These are phyloP conservation scores for Eudemis profundana DNA, from an alignment of 2,888 invertebrate species.

Conservation along the genomic window DNA sequence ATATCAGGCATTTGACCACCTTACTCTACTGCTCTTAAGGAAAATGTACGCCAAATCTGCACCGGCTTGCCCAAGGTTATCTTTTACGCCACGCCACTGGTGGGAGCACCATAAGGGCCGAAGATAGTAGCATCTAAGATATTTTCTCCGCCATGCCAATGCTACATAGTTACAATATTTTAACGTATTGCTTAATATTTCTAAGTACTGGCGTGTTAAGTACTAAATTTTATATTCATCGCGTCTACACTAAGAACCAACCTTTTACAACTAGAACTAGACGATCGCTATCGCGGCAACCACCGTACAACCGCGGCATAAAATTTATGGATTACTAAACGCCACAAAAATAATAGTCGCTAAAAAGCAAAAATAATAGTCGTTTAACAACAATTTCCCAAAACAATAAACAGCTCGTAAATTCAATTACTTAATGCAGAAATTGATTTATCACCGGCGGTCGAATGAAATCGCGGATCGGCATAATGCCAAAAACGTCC, in stretches of 20 bases:
- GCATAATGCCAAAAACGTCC: constrained; percentile 74
- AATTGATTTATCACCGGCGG: constrained; percentile 74
- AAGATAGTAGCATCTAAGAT: no score
- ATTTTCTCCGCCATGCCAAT: no score
- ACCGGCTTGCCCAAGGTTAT: no score
- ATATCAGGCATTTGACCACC: no score
- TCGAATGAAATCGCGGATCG: constrained; percentile 74
- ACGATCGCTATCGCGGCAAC: background rate
- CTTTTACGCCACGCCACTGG: no score
- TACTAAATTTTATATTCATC: background rate
- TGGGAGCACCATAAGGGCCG: no score
- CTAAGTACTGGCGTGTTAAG: background rate
- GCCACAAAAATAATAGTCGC: constrained; percentile 42
- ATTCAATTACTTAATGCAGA: constrained; percentile 83
- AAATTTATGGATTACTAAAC: background rate
- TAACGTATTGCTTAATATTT: background rate
- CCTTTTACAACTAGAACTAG: background rate
- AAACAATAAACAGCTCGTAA: constrained; percentile 80
- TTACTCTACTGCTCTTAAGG: no score
- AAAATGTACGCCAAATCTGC: no score
- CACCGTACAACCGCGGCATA: background rate
- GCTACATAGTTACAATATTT: no score
- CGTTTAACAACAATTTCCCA: constrained; percentile 76
- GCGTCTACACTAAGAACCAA: background rate
- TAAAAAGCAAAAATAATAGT: constrained; percentile 65